Base-by-base conservation (phyloP, 2,888 invertebrate genomes). In the Teleogryllus oceanicus region DNA sequence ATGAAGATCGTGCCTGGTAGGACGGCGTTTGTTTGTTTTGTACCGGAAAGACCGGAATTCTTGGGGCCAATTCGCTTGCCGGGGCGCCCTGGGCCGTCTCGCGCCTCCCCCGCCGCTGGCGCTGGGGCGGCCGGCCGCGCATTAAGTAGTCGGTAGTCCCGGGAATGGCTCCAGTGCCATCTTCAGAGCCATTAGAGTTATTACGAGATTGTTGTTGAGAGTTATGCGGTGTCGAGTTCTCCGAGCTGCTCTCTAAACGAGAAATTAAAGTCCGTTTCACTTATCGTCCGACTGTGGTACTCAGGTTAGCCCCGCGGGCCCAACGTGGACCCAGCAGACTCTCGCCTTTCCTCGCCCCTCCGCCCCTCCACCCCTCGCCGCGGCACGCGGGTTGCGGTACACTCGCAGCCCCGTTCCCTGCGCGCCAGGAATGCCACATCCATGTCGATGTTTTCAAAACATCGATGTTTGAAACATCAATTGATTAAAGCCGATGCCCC, bases 81-180 rank as follows among this genome's bases (percentile, higher is more conserved):
- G 5, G 8, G 8, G 5, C 37, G 37, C 37, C 37, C 37, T 1
- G 37, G 37, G 37, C 37, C 13, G 82, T 80, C 76, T 87, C 89
- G 81, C 87, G 86, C 85, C 89, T 86, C 86, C 16, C 62, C 62
- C 62, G 13, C 62, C 37, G 5, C n/a, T n/a, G 13, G 16, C 62
- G 13, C n/a, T n/a, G 11, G 13, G 3, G 11, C 62, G 13, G 3
- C n/a, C 62, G n/a, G 13, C 62, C 62, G 62, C 13, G 62, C 62
- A 62, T 62, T 62, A 62, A 18, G 62, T n/a, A 62, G 62, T 62
- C 13, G 37, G 37, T 37, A 37, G 37, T 37, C 37, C 37, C 37
- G 37, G 37, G 37, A 37, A 37, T 37, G 8, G 37, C 37, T 37
- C 37, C 37, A 37, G 37, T 37, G 62, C n/a, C 62, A n/a, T 62